These are phyloP conservation scores for Triplophysa tibetana DNA, from an alignment of 2,113 vertebrate species.

Conservation along the genomic window DNA sequence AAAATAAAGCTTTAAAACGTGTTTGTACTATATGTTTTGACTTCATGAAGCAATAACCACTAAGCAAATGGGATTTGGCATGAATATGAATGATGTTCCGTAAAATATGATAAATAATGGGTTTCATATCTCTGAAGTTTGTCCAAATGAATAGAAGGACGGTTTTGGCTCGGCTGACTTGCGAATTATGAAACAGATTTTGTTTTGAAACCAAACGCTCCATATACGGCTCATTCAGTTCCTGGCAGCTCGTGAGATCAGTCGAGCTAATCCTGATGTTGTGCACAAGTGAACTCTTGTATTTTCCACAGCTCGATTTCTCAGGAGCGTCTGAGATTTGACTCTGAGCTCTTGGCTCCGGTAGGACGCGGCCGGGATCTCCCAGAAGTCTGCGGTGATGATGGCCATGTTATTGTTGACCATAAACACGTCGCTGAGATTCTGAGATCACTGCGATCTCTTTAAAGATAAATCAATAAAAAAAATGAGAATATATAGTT, in stretches of 20 bases:
- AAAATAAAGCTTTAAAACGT: neutral
- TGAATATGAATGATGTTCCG: neutral
- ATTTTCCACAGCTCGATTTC: conserved; percentile 18
- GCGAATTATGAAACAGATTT: neutral
- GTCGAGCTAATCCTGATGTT: conserved; percentile 13
- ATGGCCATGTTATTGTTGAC: conserved; percentile 10
- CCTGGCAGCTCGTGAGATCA: neutral
- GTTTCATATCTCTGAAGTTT: neutral
- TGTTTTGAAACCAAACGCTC: conserved; percentile 15
- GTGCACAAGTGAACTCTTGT: neutral
- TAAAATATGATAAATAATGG: neutral
- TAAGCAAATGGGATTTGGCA: neutral
- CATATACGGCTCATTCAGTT: neutral
- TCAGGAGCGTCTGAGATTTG: neutral
- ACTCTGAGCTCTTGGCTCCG: neutral
- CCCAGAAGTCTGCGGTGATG: conserved; percentile 13
- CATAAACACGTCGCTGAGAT: conserved; percentile 42
- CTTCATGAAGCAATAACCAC: no score
- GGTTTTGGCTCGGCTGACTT: neutral
- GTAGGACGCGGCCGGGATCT: conserved; percentile 10
- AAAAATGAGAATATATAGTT: neutral
- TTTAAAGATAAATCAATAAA: no score
- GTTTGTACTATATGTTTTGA: no score
- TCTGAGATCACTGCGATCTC: no score
- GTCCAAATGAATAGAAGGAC: neutral